A percentile compares a stretch with the other conserved stretches of the same genome.
Evolutionary conservation across 2,113 vertebrate species (phyloP).

Genomic region (Pionites leucogaster): DNA sequence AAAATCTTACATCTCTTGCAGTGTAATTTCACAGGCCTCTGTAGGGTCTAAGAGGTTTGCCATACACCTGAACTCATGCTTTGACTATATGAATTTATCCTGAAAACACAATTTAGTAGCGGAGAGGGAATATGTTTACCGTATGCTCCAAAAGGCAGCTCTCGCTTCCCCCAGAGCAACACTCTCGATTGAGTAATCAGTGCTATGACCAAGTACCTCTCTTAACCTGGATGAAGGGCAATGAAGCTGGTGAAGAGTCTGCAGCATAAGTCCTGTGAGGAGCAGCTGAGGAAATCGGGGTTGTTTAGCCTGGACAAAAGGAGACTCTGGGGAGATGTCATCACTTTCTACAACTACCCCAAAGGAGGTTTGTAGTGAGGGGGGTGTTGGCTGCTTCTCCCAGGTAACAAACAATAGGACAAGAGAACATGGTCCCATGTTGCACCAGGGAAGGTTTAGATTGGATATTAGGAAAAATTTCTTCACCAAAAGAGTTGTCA

Average conservation of each 20-base stretch:
- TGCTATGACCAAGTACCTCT: neutral
- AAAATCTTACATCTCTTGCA: neutral
- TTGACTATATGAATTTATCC: neutral
- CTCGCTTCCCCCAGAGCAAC: neutral
- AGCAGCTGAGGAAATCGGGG: neutral
- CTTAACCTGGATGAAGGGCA: neutral
- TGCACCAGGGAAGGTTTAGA: neutral
- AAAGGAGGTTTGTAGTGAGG: neutral
- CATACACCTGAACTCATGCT: neutral
- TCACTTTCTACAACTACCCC: neutral
- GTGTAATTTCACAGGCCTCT: neutral
- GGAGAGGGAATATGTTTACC: neutral
- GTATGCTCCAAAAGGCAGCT: neutral
- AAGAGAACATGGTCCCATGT: neutral
- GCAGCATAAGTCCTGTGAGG: neutral
- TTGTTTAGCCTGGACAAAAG: neutral
- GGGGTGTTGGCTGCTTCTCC: neutral
- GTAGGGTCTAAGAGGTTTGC: neutral
- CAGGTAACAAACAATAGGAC: neutral
- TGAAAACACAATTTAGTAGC: neutral
- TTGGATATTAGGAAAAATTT: neutral
- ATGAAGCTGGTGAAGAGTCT: neutral
- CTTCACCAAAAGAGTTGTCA: neutral
- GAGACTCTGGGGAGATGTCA: neutral
- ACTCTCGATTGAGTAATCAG: neutral